These are phyloP conservation scores for Platalea minor DNA, from an alignment of 2,797 vertebrate species.

Conservation along the genomic window DNA sequence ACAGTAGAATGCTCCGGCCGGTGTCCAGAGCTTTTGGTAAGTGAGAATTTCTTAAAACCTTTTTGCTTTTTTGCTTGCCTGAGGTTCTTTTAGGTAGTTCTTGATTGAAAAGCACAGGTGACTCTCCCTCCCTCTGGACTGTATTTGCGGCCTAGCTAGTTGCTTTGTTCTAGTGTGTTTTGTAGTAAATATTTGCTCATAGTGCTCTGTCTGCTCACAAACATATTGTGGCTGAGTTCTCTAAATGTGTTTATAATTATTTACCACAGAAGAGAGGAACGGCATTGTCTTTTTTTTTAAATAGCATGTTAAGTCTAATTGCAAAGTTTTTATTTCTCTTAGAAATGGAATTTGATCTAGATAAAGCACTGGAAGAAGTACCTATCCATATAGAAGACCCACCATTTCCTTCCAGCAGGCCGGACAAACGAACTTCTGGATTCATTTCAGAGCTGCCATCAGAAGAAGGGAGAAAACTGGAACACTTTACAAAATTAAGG, in stretches of 20 bases:
- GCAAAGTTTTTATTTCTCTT: constrained; percentile 51
- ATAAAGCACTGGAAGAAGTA: constrained; percentile 94
- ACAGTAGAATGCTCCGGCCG: constrained; percentile 96
- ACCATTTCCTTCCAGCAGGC: constrained; percentile 71
- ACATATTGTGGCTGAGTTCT: not conserved
- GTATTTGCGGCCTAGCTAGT: not conserved
- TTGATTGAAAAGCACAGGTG: not conserved
- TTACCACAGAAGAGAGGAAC: not conserved
- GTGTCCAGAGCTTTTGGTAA: constrained; percentile 96
- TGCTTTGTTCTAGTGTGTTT: not conserved
- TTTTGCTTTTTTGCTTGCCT: not conserved
- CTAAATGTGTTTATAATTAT: not conserved
- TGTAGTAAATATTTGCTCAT: not conserved
- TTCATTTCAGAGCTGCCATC: constrained; percentile 89
- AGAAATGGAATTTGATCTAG: constrained; percentile 99
- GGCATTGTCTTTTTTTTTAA: constrained; percentile 25
- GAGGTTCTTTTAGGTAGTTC: not conserved
- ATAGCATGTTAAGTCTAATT: constrained; percentile 33
- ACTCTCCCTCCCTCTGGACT: not conserved
- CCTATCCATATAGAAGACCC: constrained; percentile 89
- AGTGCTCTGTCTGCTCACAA: not conserved
- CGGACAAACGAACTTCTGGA: constrained; percentile 81
- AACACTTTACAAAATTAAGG: constrained; percentile 94
- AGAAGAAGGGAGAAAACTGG: constrained; percentile 92
- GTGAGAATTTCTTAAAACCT: constrained; percentile 14